Base-by-base conservation (phyloP, 2,888 invertebrate genomes). In the Erpobdella octoculata region DNA sequence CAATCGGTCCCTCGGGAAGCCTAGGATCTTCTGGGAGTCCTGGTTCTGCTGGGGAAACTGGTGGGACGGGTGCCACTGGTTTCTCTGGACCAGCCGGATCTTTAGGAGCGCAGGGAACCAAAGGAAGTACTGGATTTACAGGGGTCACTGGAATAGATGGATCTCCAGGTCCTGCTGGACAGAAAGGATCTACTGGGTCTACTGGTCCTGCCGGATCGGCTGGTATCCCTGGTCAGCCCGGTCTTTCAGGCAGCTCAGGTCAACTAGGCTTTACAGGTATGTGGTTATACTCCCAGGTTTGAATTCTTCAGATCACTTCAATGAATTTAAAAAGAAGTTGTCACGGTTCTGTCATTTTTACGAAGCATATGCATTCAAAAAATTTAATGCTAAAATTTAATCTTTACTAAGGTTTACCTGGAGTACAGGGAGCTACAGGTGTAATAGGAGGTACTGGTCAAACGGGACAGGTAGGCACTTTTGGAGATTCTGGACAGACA, bases 1-100 rank as follows among this genome's bases (percentile, higher is more conserved):
- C 86, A 68, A 86, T 86, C 73, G 90, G 77, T 73, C 80, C 58
- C n/a, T 77, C 46, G 48, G 75, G 75, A 67, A 68, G 64, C 36
- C 48, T 33, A 21, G 76, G 75, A 65, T 18, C 28, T 36, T 8
- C 37, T 0, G 74, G 74, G 35, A 58, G 68, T 35, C 12, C 74
- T 37, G 75, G 75, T 12, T 3, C 21, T 35, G 31, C 36, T n/a
- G 69, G 69, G 25, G 58, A 31, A 33, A 38, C 38, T n/a, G 69
- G 75, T 28, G 35, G 31, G n/a, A 58, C 64, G n/a, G 75, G 75
- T 61, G 31, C 21, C 9, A 66, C 66, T 53, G 74, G 72, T 33
- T 31, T 48, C 21, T 15, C 70, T 31, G 75, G 75, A 28, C 46
- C 36, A 1, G 66, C 61, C 66, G 74, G 74, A 28, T 25, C 64